Percentiles rank a stretch among this genome's conserved stretches.
Evolutionary conservation across 2,888 invertebrate genomes (phyloP).

Genomic region (Polyommatus iphigenia): DNA sequence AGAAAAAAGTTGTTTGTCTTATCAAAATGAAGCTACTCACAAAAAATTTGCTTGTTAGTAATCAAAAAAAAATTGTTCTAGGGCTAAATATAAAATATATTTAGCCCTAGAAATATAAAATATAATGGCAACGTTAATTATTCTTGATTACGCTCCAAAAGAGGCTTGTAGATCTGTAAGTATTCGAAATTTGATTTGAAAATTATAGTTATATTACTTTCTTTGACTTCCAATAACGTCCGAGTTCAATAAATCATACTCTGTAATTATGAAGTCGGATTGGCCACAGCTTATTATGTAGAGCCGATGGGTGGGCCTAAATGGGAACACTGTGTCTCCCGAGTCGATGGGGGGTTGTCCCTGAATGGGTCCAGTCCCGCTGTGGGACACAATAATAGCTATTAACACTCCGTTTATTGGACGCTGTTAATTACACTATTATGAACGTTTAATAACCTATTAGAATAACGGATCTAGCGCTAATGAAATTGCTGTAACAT

Average conservation of each 20-base stretch:
- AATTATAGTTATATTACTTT: not conserved
- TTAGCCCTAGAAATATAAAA: no score
- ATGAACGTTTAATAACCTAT: not conserved
- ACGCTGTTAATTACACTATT: not conserved
- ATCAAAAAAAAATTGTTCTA: no score
- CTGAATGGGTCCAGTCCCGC: not conserved
- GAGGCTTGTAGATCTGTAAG: no score
- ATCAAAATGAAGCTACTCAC: no score
- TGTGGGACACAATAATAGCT: not conserved
- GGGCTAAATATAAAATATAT: no score
- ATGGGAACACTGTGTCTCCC: not conserved
- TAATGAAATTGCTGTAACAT: not conserved
- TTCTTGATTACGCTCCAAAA: no score
- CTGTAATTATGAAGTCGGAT: not conserved
- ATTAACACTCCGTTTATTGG: conserved; percentile 3
- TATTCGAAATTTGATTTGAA: not conserved
- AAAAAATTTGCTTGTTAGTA: no score
- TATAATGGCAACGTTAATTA: no score
- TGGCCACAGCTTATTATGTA: not conserved
- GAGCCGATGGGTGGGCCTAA: conserved; percentile 3
- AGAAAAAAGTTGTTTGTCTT: no score
- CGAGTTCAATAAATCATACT: conserved; percentile 6
- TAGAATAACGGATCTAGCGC: not conserved
- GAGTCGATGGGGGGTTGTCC: conserved; percentile 2
- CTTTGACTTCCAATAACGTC: not conserved